Evolutionary conservation across 1,140 invertebrate species (phyloP).

Genomic region (Delia radicum): DNA sequence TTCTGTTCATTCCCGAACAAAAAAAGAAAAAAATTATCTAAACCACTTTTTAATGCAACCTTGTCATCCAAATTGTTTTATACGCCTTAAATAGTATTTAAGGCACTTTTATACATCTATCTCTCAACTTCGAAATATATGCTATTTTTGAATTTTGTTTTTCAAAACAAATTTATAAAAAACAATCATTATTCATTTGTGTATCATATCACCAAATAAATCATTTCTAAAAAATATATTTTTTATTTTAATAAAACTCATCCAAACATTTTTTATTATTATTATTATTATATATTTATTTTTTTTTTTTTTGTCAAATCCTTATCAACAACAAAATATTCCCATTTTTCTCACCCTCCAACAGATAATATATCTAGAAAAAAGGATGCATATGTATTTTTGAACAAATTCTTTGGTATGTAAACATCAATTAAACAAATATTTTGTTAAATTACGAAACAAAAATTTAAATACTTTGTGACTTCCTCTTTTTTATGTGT

Average conservation of each 20-base stretch:
- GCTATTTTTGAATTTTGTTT: neutral
- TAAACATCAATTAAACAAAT: neutral
- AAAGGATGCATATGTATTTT: slow-evolving; percentile 33
- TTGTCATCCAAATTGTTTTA: no score
- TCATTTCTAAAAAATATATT: neutral
- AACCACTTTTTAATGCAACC: no score
- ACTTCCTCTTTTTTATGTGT: no score
- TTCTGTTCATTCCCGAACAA: no score
- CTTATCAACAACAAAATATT: neutral
- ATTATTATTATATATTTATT: slow-evolving; percentile 8
- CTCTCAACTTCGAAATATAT: no score
- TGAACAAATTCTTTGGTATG: slow-evolving; percentile 32
- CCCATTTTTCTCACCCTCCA: slow-evolving; percentile 6
- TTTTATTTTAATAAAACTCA: neutral
- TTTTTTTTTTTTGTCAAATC: neutral
- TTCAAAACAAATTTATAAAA: neutral
- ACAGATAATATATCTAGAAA: slow-evolving; percentile 31
- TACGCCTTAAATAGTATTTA: no score
- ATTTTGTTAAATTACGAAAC: neutral
- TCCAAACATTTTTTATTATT: neutral
- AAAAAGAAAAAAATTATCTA: no score
- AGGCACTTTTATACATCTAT: no score
- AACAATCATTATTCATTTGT: neutral
- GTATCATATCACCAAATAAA: neutral
- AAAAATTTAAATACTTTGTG: slow-evolving; percentile 2